Percentiles rank a stretch among this genome's conserved stretches.
phyloP scores from a whole-genome alignment of 1,140 invertebrate species.

The Sycophila sp. region DNA sequence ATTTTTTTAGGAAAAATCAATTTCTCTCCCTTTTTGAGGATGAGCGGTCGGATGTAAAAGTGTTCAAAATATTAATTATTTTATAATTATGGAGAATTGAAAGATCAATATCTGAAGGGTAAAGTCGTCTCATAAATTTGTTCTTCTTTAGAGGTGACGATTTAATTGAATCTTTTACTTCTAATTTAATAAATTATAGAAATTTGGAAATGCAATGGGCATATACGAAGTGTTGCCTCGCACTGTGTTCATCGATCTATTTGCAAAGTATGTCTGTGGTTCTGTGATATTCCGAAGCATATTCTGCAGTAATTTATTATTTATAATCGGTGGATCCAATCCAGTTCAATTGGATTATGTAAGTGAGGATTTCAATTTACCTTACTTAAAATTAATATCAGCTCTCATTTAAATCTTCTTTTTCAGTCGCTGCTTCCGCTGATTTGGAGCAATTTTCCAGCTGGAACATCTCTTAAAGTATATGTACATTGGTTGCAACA shows the following conservation, averaged over 20 bases:
- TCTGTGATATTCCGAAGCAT: neutral
- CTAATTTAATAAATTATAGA: too few relatives aligned
- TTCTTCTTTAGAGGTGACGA: too few relatives aligned
- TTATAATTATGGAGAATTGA: too few relatives aligned
- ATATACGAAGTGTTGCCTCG: slow-evolving; percentile 18
- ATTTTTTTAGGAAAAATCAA: too few relatives aligned
- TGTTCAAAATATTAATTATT: too few relatives aligned
- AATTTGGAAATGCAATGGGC: neutral
- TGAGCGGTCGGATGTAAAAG: too few relatives aligned
- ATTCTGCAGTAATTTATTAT: slow-evolving; percentile 75
- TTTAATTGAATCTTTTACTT: too few relatives aligned
- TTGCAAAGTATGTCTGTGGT: slow-evolving; percentile 9
- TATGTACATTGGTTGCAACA: slow-evolving; percentile 77
- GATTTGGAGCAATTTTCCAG: slow-evolving; percentile 79
- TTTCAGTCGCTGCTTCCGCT: slow-evolving; percentile 71
- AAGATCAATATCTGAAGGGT: too few relatives aligned
- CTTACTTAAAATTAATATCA: slow-evolving; percentile 10
- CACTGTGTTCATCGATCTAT: slow-evolving; percentile 3
- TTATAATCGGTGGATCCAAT: slow-evolving; percentile 75
- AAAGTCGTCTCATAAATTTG: too few relatives aligned
- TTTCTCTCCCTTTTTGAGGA: too few relatives aligned
- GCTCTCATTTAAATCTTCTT: neutral
- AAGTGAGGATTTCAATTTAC: slow-evolving; percentile 31
- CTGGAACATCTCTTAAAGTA: slow-evolving; percentile 82
- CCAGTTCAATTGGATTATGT: slow-evolving; percentile 74